A percentile compares a stretch with the other conserved stretches of the same genome.
phyloP scores from a whole-genome alignment of 1,140 invertebrate species.

The Drosophila busckii region DNA sequence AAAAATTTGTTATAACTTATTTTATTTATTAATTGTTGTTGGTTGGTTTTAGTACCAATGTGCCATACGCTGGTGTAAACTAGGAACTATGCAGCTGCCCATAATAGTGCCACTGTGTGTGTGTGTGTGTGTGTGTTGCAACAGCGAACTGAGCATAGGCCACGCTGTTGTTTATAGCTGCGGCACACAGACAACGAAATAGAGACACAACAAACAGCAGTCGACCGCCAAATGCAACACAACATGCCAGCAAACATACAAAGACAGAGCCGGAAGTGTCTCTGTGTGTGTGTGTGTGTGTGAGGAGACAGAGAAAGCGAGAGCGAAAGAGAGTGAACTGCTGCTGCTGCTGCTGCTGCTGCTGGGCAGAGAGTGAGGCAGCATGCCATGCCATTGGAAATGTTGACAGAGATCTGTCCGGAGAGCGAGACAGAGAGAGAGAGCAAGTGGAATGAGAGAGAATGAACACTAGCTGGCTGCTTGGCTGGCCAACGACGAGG shows the following conservation, averaged over 20 bases:
- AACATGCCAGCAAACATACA: constrained; percentile 25
- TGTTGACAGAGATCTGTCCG: constrained; percentile 40
- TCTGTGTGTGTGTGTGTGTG: constrained; percentile 11
- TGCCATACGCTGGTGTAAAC: too few species aligned
- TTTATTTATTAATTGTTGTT: too few species aligned
- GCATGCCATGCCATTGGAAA: constrained; percentile 6
- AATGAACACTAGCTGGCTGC: constrained; percentile 5
- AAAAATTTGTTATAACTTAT: too few species aligned
- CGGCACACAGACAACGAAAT: not conserved
- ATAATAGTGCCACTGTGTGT: constrained; percentile 3
- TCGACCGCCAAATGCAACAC: constrained; percentile 36
- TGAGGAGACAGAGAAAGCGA: constrained; percentile 6
- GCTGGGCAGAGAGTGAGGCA: constrained; percentile 12
- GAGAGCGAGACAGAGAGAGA: constrained; percentile 9
- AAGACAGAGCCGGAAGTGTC: constrained; percentile 61
- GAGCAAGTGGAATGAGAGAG: constrained; percentile 2
- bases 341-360: constrained; percentile 2
- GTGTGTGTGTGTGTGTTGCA: constrained; percentile 31
- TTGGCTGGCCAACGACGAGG: not conserved
- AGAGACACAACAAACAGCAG: constrained; percentile 14
- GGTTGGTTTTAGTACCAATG: too few species aligned
- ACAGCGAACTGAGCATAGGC: constrained; percentile 33
- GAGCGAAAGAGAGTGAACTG: not conserved
- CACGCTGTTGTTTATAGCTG: constrained; percentile 55
- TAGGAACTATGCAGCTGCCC: constrained; percentile 4